A percentile compares a stretch with the other conserved stretches of the same genome.
Conservation (phyloP, 37 sponge, comb jelly and placozoan genomes). For the Diacarnus erythraeanus region DNA sequence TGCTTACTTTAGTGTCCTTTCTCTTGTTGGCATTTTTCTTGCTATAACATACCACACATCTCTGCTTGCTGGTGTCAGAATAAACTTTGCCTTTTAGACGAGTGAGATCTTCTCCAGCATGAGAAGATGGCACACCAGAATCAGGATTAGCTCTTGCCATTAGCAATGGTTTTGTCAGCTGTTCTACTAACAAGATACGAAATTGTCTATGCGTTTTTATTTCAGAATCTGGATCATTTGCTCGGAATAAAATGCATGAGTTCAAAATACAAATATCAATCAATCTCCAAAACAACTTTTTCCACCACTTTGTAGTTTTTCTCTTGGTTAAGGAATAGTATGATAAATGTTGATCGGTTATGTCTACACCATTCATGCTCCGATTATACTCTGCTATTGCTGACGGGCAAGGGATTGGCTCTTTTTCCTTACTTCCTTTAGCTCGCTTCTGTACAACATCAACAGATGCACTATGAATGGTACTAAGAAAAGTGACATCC, state of each 20-base stretch:
- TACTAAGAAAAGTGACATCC: constrained; percentile 7
- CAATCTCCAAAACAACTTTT: constrained; percentile 24
- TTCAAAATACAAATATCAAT: constrained; percentile 18
- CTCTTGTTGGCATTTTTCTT: not conserved
- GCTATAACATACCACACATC: constrained; percentile 16
- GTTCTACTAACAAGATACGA: not conserved
- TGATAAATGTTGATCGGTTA: constrained; percentile 21
- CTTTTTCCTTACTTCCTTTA: constrained; percentile 13
- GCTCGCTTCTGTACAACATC: not conserved
- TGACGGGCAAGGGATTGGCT: constrained; percentile 22
- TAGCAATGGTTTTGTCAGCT: not conserved
- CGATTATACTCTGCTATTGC: constrained; percentile 21
- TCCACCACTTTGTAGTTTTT: constrained; percentile 30
- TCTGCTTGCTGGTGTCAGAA: not conserved
- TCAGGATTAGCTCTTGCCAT: not conserved
- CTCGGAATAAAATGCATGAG: constrained; percentile 5
- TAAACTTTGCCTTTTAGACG: constrained; percentile 19
- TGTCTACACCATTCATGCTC: constrained; percentile 39
- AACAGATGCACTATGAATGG: not conserved
- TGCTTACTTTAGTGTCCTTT: constrained; percentile 1
- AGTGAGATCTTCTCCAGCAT: not conserved
- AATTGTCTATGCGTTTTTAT: constrained; percentile 1
- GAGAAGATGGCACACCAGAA: not conserved
- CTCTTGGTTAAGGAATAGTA: constrained; percentile 27
- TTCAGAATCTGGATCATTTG: not conserved